phyloP scores from a whole-genome alignment of 2,888 invertebrate species.

The Petrophora chlorosata region DNA sequence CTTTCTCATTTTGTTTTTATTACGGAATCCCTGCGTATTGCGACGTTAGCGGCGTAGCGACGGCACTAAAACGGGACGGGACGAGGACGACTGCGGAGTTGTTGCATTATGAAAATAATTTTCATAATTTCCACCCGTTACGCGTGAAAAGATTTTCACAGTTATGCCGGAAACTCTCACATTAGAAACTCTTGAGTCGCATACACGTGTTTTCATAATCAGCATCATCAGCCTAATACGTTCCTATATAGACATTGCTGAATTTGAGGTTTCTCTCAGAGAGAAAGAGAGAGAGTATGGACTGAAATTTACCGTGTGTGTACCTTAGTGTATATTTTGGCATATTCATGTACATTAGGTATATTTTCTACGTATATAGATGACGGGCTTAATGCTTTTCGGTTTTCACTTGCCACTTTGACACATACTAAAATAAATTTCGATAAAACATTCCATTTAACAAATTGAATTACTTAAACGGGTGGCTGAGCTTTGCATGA shows the following conservation, averaged over 20 bases:
- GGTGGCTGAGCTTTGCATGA: too few species aligned
- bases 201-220: too few species aligned
- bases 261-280: not conserved
- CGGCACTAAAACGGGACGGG: conserved; percentile 37
- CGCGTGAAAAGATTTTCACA: conserved; percentile 5
- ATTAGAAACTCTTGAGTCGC: too few species aligned
- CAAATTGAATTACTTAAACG: conserved; percentile 2
- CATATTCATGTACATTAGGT: too few species aligned
- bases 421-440: not conserved
- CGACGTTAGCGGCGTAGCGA: conserved; percentile 39
- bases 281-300: too few species aligned
- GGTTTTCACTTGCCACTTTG: too few species aligned
- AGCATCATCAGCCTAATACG: too few species aligned
- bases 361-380: too few species aligned
- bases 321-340: too few species aligned
- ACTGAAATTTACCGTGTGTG: too few species aligned
- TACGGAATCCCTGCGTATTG: conserved; percentile 46
- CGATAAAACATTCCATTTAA: not conserved
- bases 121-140: conserved; percentile 13
- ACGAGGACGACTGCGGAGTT: conserved; percentile 22
- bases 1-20: conserved; percentile 58
- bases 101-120: conserved; percentile 34
- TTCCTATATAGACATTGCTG: too few species aligned
- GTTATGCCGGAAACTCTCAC: not conserved
- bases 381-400: too few species aligned